These are phyloP conservation scores for Ormyrus thymus DNA, from an alignment of 2,888 invertebrate species.

Conservation along the genomic window DNA sequence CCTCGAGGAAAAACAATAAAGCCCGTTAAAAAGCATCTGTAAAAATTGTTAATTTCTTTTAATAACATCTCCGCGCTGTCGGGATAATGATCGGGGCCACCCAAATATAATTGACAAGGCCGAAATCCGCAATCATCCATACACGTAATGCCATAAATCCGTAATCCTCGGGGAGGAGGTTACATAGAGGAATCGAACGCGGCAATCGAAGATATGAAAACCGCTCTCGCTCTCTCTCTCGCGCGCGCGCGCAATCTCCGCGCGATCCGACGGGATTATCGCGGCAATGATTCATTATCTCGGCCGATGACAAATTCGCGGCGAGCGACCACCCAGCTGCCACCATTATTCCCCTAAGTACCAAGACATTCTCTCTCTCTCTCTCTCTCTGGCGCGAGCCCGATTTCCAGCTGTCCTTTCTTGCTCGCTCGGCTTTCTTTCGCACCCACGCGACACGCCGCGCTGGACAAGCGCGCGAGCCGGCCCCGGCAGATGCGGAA, in stretches of 20 bases:
- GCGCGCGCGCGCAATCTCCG: not conserved
- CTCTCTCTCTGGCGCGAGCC: too few species aligned
- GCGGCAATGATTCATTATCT: constrained; percentile 44
- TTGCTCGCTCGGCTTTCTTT: too few species aligned
- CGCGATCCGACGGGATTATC: constrained; percentile 20
- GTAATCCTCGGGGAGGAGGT: not conserved
- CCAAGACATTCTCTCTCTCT: too few species aligned
- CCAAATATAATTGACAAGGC: too few species aligned
- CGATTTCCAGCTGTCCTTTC: too few species aligned
- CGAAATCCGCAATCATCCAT: constrained; percentile 15
- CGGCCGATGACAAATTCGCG: constrained; percentile 38
- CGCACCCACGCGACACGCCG: too few species aligned
- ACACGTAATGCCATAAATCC: not conserved
- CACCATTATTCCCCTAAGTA: too few species aligned
- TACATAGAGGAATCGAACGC: not conserved
- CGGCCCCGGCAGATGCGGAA: too few species aligned
- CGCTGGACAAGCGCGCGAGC: too few species aligned
- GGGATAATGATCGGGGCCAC: not conserved
- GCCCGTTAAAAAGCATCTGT: too few species aligned
- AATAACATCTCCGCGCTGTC: not conserved
- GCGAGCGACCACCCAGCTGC: constrained; percentile 30
- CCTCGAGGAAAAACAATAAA: too few species aligned
- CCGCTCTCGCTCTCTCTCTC: too few species aligned
- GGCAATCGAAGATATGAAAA: constrained; percentile 24
- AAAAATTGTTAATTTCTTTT: constrained; percentile 4